Evolutionary conservation across 2,113 vertebrate species (phyloP), one percentile per base, ranked within the genome.

Genomic region (Egretta garzetta): DNA sequence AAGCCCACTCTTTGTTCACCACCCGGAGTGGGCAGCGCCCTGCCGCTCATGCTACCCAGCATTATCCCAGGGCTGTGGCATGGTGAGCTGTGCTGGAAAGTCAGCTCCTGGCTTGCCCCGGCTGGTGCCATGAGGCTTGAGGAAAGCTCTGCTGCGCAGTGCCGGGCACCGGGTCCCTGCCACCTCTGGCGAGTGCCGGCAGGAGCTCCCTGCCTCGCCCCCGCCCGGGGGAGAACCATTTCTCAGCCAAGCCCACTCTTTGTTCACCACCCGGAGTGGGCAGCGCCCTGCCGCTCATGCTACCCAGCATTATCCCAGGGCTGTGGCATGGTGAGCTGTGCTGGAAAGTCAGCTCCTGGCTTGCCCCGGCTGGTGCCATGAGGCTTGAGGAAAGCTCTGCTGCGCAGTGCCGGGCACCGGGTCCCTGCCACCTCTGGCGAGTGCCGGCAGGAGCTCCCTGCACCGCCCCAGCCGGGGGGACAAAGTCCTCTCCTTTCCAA

Each of bases 401-500:
- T 1, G 0, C 8, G 4, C 56, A 12, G 18, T 1, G 9, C 67
- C 3, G 3, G 14, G 10, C 9, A 6, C 88, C 47, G 30, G 41
- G 32, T 35, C 73, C 0, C 0, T 90, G 67, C 76, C 86, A 80
- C 10, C 35, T 27, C 28, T 3, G 4, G 58, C 0, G 1, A 26
- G 58, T 10, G 33, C 84, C 6, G 13, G 45, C 77, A 82, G 70
- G 90, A 97, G 62, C 58, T 90, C 62, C 79, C 71, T 43, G 39
- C 53, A 35, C 72, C 19, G 3, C 84, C 68, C 33, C 11, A 3
- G 63, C 49, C 2, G 0, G 70, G 33, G 70, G 93, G 43, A 12
- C 91, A 96, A 97, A 97, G 97, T 97, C 91, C 96, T 90, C 80
- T 87, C 77, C 47, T 96, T 63, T 16, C 28, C 49, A 53, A 74